These are phyloP conservation scores for Limnephilus marmoratus DNA, from an alignment of 2,888 invertebrate genomes.

Conservation along the genomic window DNA sequence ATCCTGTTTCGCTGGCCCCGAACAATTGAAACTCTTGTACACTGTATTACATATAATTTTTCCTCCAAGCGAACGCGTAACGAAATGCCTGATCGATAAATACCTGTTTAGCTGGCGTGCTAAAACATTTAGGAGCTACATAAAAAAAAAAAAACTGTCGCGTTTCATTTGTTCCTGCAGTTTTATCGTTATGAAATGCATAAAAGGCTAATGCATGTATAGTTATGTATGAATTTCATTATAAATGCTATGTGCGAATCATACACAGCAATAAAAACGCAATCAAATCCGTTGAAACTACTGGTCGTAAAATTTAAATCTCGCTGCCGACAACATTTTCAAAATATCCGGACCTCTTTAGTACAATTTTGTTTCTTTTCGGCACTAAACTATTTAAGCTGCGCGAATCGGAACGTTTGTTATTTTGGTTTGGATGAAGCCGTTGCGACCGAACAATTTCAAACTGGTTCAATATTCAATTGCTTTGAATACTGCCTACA, in stretches of 20 bases:
- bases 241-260: constrained; percentile 49
- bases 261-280: constrained; percentile 50
- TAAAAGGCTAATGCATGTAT: constrained; percentile 29
- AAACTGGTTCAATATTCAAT: not conserved
- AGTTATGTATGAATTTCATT: constrained; percentile 41
- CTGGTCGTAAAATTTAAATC: constrained; percentile 44
- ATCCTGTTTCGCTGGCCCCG: no score
- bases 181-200: constrained; percentile 45
- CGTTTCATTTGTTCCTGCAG: constrained; percentile 35
- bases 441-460: not conserved
- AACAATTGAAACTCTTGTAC: not conserved
- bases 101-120: constrained; percentile 29
- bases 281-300: constrained; percentile 47
- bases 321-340: constrained; percentile 37
- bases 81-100: constrained; percentile 40
- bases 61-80: not conserved
- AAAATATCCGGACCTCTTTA: constrained; percentile 28
- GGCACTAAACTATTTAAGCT: constrained; percentile 22
- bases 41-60: not conserved
- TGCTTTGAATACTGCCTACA: not conserved
- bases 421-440: constrained; percentile 13
- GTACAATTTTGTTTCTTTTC: constrained; percentile 32
- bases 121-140: constrained; percentile 25
- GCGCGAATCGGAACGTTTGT: constrained; percentile 20
- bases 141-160: constrained; percentile 28